These are phyloP conservation scores for Caenorhabditis briggsae DNA, from an alignment of 1,140 invertebrate genomes.

Conservation along the genomic window DNA sequence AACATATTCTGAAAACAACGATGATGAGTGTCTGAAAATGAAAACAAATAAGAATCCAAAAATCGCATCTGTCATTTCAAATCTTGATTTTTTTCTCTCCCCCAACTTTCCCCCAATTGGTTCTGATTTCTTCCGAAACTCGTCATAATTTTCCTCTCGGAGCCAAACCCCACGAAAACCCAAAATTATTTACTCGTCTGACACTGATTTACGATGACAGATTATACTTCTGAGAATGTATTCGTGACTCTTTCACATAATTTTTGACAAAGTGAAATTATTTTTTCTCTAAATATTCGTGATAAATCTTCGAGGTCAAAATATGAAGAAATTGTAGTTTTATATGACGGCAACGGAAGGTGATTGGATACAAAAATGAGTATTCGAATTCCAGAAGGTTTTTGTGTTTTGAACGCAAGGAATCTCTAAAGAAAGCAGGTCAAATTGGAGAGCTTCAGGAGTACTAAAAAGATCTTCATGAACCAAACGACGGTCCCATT, in stretches of 20 bases:
- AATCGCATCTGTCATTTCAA: background rate
- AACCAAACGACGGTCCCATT: no score
- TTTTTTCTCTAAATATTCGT: background rate
- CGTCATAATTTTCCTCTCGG: background rate
- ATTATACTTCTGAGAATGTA: slow-evolving; percentile 9
- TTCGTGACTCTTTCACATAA: background rate
- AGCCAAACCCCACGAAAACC: no score
- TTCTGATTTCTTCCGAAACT: slow-evolving; percentile 2
- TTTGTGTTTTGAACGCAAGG: no score
- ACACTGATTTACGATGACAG: slow-evolving; percentile 40
- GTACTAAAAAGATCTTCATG: no score
- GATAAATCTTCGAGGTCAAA: slow-evolving; percentile 28
- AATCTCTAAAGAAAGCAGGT: no score
- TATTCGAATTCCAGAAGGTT: no score
- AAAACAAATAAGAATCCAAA: slow-evolving; percentile 1
- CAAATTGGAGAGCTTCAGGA: no score
- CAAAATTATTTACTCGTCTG: background rate
- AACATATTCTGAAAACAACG: background rate
- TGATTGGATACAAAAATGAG: slow-evolving; percentile 1
- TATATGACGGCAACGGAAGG: background rate
- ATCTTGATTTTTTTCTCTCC: background rate
- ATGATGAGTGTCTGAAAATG: background rate
- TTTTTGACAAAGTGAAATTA: slow-evolving; percentile 15
- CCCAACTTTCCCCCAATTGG: background rate
- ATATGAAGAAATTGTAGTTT: background rate